Evolutionary conservation across 1,140 invertebrate species (phyloP).

Genomic region (Batillaria attramentaria): DNA sequence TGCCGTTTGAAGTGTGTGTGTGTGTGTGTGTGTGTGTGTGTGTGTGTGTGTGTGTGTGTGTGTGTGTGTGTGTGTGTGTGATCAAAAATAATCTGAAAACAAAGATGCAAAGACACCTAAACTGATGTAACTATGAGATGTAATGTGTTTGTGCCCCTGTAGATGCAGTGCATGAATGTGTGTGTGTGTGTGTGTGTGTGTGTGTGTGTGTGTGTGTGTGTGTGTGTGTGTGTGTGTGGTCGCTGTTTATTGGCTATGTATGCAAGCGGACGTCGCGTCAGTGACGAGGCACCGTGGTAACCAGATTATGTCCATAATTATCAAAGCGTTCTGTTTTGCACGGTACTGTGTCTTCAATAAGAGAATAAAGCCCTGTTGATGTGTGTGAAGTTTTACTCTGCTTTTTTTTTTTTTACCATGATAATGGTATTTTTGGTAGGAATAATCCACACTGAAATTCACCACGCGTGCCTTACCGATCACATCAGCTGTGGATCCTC

Average conservation of each 20-base stretch:
- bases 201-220: constrained; percentile 20
- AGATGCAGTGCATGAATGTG: neutral
- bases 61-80: constrained; percentile 18
- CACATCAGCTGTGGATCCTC: no score
- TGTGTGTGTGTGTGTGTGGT: neutral
- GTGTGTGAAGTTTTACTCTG: neutral
- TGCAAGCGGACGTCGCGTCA: no score
- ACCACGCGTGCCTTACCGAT: no score
- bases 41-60: constrained; percentile 14
- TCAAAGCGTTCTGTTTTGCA: neutral
- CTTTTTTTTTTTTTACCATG: no score
- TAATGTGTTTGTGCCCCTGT: neutral
- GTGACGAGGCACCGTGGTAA: no score
- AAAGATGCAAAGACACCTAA: no score
- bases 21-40: constrained; percentile 1
- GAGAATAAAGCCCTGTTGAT: neutral
- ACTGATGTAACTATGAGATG: no score
- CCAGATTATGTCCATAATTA: neutral
- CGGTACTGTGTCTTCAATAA: neutral
- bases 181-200: constrained; percentile 18
- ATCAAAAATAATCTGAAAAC: no score
- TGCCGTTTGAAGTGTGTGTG: neutral
- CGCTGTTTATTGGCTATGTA: neutral
- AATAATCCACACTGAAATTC: no score
- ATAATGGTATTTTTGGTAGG: no score